Base-by-base conservation (phyloP, 1,140 invertebrate genomes). In the Sinella curviseta region DNA sequence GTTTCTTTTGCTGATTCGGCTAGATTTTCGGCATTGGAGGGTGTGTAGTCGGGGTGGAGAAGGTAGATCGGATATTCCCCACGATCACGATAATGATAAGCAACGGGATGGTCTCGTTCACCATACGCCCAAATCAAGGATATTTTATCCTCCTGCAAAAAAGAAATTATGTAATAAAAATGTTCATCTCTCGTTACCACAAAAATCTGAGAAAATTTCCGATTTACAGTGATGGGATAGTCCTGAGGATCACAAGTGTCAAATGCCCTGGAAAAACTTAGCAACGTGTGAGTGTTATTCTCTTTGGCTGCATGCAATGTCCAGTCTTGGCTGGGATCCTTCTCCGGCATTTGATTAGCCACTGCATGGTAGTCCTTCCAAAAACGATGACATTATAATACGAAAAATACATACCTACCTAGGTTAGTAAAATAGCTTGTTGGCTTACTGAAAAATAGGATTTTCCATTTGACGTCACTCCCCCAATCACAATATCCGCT, bases 61-160 rank as follows among this genome's bases (percentile, higher is more conserved):
- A 94, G 86, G 78, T 93, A 89, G 2, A 94, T 79, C 39, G 92
- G 90, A 82, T 90, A 90, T 0, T 89, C 88, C 1, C 93, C 93
- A 55, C 92, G 89, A 78, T 89, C 90, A n/a, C 90, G 88, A 0
- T 89, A 90, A 81, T 92, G 91, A 82, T 90, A 91, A 4, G 83
- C 77, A 2, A 85, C 28, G 0, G 82, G 82, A 67, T 94, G 93
- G 36, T 88, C 80, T 30, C 30, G 16, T 65, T 55, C 74, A 48
- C 39, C 24, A 73, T 24, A 36, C 36, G 30, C 30, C 76, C 20
- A 48, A 31, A 30, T 60, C n/a, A 65, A 26, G 1, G 26, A n/a
- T n/a, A n/a, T n/a, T n/a, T n/a, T n/a, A n/a, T n/a, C n/a, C n/a
- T n/a, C n/a, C n/a, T n/a, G n/a, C n/a, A n/a, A n/a, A n/a, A n/a